Conservation (phyloP, 64 coral and sea anemone species). For the Dendrophyllia cribrosa region DNA sequence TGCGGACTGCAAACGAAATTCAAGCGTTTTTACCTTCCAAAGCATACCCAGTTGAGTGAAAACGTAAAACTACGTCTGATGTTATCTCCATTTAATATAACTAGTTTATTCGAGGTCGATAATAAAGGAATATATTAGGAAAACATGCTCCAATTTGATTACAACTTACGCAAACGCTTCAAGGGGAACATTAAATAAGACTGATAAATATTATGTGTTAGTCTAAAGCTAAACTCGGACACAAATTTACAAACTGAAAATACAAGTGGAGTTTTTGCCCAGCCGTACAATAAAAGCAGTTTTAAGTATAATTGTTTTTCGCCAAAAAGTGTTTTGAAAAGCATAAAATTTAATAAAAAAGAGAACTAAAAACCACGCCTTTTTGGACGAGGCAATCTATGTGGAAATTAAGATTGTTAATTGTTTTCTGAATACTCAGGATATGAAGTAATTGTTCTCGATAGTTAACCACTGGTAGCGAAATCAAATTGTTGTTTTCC, state of each 20-base stretch:
- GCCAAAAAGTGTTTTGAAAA: background rate
- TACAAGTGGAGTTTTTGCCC: background rate
- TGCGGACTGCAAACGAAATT: too few species aligned
- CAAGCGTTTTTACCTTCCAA: too few species aligned
- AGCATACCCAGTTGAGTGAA: background rate
- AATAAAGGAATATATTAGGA: background rate
- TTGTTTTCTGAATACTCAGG: background rate
- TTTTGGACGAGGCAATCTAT: slow-evolving; percentile 15
- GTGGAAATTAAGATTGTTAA: slow-evolving; percentile 47
- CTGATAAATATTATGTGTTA: background rate
- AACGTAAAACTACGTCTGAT: background rate
- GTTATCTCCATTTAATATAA: background rate
- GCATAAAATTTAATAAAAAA: slow-evolving; percentile 22
- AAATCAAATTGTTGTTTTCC: slow-evolving; percentile 18
- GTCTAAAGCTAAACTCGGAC: background rate
- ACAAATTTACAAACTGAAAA: too few species aligned
- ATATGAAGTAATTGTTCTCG: slow-evolving; percentile 5
- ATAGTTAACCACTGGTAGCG: slow-evolving; percentile 28
- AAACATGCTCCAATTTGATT: slow-evolving; percentile 15
- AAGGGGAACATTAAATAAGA: background rate
- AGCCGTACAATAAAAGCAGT: background rate
- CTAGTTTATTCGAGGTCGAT: background rate
- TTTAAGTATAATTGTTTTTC: background rate
- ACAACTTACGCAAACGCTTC: background rate
- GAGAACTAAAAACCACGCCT: slow-evolving; percentile 1